These are phyloP conservation scores for Lagodon rhomboides DNA, from an alignment of 2,797 vertebrate genomes.

Conservation along the genomic window DNA sequence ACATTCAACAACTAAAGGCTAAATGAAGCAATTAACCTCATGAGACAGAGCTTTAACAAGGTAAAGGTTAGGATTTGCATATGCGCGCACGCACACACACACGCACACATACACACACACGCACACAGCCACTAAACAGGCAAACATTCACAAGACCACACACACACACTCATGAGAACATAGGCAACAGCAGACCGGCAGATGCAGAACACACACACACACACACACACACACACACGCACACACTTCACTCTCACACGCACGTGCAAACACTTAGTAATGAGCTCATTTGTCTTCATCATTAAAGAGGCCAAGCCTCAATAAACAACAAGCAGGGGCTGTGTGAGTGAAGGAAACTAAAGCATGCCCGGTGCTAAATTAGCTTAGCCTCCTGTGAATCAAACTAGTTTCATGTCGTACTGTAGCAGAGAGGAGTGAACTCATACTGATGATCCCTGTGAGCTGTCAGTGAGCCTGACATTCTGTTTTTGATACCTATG, in stretches of 20 bases:
- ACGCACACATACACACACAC: not conserved
- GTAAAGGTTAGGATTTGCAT: slow-evolving; percentile 69
- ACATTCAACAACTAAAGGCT: slow-evolving; percentile 45
- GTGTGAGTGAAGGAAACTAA: slow-evolving; percentile 43
- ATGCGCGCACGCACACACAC: not conserved
- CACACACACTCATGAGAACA: slow-evolving; percentile 15
- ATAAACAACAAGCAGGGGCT: slow-evolving; percentile 53
- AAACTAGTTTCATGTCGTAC: not conserved
- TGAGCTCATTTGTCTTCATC: slow-evolving; percentile 79
- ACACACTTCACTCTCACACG: slow-evolving; percentile 17
- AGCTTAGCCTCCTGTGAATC: not conserved
- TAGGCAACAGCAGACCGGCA: not conserved
- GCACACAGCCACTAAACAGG: not conserved
- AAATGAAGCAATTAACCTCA: slow-evolving; percentile 74
- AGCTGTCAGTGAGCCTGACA: not conserved
- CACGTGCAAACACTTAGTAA: slow-evolving; percentile 67
- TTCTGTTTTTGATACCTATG: not conserved
- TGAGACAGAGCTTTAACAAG: slow-evolving; percentile 56
- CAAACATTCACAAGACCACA: slow-evolving; percentile 6
- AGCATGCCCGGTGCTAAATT: slow-evolving; percentile 35
- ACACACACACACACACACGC: slow-evolving; percentile 20
- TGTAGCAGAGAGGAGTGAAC: slow-evolving; percentile 2
- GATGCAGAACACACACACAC: slow-evolving; percentile 19
- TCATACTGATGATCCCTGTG: slow-evolving; percentile 11
- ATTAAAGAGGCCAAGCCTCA: slow-evolving; percentile 69